Conservation (phyloP, 1,140 invertebrate genomes). For the Scylla paramamosain region DNA sequence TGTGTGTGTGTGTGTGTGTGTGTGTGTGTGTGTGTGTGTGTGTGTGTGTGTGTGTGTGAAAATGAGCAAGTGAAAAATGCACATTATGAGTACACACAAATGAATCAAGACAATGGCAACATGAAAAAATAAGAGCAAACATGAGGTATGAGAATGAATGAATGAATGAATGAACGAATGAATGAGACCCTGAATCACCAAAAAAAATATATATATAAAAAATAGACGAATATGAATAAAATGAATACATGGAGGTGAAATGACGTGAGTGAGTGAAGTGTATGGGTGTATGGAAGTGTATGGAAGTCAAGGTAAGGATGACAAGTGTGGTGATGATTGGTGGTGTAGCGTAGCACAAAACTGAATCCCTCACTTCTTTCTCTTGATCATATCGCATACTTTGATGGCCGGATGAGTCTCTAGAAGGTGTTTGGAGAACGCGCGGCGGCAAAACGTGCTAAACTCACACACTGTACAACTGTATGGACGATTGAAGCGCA, state of each 20-base stretch:
- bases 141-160: no score
- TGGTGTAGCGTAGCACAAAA: no score
- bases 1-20: conserved; percentile 48
- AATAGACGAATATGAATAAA: no score
- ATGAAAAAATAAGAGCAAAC: no score
- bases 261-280: not conserved
- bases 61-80: not conserved
- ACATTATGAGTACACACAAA: no score
- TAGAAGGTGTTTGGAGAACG: conserved; percentile 78
- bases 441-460: conserved; percentile 77
- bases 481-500: conserved; percentile 78
- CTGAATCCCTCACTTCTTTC: conserved; percentile 68
- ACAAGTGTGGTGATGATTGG: not conserved
- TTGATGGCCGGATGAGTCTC: conserved; percentile 78
- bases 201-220: not conserved
- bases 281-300: not conserved
- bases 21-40: conserved; percentile 50
- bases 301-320: not conserved
- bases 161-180: no score
- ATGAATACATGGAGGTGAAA: no score
- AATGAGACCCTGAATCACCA: no score
- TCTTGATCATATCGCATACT: conserved; percentile 78
- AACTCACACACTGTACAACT: conserved; percentile 78
- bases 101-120: not conserved
- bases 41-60: conserved; percentile 26